Conservation (phyloP, 2,113 vertebrate species). For the Gorsachius goisagi region DNA sequence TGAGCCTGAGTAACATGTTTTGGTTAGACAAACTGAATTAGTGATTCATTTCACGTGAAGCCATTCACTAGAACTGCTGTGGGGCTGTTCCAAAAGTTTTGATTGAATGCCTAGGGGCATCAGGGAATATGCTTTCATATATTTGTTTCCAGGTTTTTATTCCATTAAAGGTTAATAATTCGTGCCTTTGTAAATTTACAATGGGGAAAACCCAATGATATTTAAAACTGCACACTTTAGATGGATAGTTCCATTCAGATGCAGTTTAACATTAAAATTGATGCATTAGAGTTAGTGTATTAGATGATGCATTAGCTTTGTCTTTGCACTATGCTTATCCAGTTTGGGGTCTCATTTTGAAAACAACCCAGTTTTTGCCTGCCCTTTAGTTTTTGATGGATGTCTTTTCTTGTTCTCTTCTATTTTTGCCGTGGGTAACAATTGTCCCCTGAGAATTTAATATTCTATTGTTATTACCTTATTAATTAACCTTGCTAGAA, state of each 20-base stretch:
- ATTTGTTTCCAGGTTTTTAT: background rate
- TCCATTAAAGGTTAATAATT: background rate
- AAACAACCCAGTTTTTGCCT: background rate
- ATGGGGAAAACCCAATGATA: background rate
- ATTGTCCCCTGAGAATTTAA: background rate
- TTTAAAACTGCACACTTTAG: background rate
- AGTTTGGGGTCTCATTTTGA: background rate
- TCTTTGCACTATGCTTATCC: background rate
- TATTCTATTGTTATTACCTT: constrained; percentile 9
- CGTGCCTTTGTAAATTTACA: background rate
- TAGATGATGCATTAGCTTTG: background rate
- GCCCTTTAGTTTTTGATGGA: background rate
- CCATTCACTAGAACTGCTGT: background rate
- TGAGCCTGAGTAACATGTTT: background rate
- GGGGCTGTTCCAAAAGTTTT: background rate
- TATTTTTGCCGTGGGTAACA: background rate
- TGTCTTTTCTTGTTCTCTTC: background rate
- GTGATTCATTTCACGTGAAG: background rate
- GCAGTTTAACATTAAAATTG: background rate
- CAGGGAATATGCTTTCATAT: background rate
- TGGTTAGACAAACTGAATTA: background rate
- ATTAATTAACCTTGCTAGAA: constrained; percentile 44
- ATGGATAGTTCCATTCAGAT: background rate
- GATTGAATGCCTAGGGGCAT: background rate
- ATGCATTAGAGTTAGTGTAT: background rate